Base-by-base conservation (phyloP, 2,888 invertebrate species). In the Cephus runcator region DNA sequence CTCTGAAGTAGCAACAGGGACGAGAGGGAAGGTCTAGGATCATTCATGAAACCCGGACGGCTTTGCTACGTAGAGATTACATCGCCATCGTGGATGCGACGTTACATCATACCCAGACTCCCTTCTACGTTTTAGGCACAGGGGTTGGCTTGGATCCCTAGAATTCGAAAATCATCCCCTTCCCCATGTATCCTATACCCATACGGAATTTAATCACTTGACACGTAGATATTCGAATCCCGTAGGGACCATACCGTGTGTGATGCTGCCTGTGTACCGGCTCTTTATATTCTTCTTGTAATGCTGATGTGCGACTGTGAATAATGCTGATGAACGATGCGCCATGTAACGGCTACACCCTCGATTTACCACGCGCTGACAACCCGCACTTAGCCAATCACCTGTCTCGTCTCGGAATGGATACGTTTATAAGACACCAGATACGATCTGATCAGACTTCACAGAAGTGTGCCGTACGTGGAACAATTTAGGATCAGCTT, bases 131-230 rank as follows among this genome's bases (percentile, higher is more conserved):
- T 73, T 40, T 31, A 71, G 68, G 77, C 79, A 75, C 68, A 71
- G 71, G 34, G 71, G 35, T 36, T 15, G 35, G 35, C 33, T 12
- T 9, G 69, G 69, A 35, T 69, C 75, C 73, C 12, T 75, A 69
- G 68, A 56, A 35, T 30, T 34, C 73, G 76, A 30, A 73, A 15
- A 34, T 56, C 31, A n/a, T 56, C n/a, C 56, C 75, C 69, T n/a
- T 75, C 73, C 71, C 23, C 68, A 69, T 77, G n/a, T 76, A 79
- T 79, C 77, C 79, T 77, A 76, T 34, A 73, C 82, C 80, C 81
- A 82, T 79, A 77, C 84, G 86, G 86, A 88, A 88, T 87, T 87
- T 88, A 88, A 88, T 88, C 88, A 86, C 84, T 84, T 82, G 80
- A 81, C 82, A 76, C 84, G 73, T 69, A 77, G 76, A 56, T 23